Base-by-base conservation (phyloP, 2,797 vertebrate species). In the Helarctos malayanus region DNA sequence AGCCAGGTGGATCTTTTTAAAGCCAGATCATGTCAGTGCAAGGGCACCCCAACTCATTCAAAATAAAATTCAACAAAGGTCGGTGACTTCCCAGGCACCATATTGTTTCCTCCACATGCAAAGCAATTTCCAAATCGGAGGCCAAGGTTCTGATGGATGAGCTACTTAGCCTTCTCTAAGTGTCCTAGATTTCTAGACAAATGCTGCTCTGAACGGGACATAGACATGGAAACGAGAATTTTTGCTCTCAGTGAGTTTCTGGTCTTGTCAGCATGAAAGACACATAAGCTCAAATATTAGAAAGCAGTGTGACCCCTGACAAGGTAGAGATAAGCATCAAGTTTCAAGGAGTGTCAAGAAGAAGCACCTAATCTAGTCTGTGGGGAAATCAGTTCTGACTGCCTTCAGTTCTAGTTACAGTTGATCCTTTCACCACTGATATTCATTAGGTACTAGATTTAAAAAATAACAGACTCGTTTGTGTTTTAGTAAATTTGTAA, bases 371-470 rank as follows among this genome's bases (percentile, higher is more conserved):
- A 27, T 47, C 32, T 57, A 63, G 9, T 57, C 45, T 54, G 47
- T 47, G 6, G n/a, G 19, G 13, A 76, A 61, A 41, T 69, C 49
- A 54, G 38, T 76, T 90, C 75, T 45, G 47, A 63, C 4, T 8
- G 5, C 29, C 59, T 32, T 54, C 49, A 45, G 38, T 96, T 94
- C 94, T 88, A 93, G 85, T 89, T 85, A 63, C 45, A 47, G 11
- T 52, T 59, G n/a, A 61, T 56, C 54, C 23, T 78, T 83, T 83
- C 61, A 61, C 54, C 18, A 63, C 11, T 65, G 76, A 82, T 85
- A 76, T 78, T 96, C 16, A 80, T 87, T 56, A 85, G 56, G 5
- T 90, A 59, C 12, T 84, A 38, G n/a, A n/a, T 32, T 45, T 78
- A n/a, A 65, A 94, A 86, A 3, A 19, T 35, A 76, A 82, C 13